Conservation (phyloP, 92 coral and sea anemone species). For the Parazoanthus darwini region DNA sequence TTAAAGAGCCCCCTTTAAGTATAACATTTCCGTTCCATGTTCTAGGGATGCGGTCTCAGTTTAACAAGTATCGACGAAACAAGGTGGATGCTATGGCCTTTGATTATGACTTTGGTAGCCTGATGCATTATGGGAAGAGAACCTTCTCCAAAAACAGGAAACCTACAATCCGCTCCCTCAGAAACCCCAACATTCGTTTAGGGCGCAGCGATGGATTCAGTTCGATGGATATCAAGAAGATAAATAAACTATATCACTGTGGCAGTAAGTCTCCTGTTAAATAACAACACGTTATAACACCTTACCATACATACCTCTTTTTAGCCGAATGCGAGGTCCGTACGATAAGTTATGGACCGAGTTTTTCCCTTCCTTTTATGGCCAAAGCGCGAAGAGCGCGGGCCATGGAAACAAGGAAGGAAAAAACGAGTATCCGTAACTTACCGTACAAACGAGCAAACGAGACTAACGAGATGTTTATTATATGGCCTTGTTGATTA, state of each 20-base stretch:
- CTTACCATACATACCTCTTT: neutral
- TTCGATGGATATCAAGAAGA: slow-evolving; percentile 75
- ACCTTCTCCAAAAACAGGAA: slow-evolving; percentile 77
- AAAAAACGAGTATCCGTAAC: too few relatives aligned
- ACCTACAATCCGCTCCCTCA: slow-evolving; percentile 72
- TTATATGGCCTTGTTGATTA: too few relatives aligned
- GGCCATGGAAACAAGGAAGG: too few relatives aligned
- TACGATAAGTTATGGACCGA: too few relatives aligned
- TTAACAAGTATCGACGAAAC: slow-evolving; percentile 76
- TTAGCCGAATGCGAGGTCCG: too few relatives aligned
- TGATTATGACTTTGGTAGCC: slow-evolving; percentile 79
- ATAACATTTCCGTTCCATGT: neutral
- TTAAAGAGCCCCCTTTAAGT: too few relatives aligned
- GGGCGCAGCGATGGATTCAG: slow-evolving; percentile 84
- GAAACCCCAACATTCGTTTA: slow-evolving; percentile 71
- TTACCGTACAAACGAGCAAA: too few relatives aligned
- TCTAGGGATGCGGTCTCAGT: slow-evolving; percentile 77
- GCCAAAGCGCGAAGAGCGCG: too few relatives aligned
- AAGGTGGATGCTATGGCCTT: slow-evolving; percentile 83
- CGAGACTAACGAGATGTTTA: too few relatives aligned
- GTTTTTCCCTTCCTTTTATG: too few relatives aligned
- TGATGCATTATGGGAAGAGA: slow-evolving; percentile 86
- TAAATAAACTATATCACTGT: slow-evolving; percentile 78
- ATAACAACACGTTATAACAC: too few relatives aligned
- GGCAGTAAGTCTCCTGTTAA: slow-evolving; percentile 54